Conservation (phyloP, 37 sponge, comb jelly and placozoan genomes). For the Geodia barretti region DNA sequence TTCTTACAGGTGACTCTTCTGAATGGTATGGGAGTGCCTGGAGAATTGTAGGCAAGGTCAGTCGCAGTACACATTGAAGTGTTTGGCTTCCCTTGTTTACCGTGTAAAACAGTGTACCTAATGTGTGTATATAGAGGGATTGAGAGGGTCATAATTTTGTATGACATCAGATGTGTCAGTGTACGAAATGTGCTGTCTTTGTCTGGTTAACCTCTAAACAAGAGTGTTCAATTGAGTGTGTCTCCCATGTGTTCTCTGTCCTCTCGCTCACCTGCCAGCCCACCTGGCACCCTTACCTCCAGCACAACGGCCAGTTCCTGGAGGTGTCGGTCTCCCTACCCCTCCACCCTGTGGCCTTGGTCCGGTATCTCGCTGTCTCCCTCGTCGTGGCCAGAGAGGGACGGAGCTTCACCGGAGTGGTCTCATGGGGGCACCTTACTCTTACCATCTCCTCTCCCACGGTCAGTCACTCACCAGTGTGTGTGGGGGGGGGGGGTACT, state of each 20-base stretch:
- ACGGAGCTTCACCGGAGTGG: conserved; percentile 53
- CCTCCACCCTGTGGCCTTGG: conserved; percentile 93
- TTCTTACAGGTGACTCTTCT: conserved; percentile 86
- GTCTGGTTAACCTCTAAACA: no score
- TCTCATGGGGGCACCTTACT: conserved; percentile 74
- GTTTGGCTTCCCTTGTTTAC: conserved; percentile 35
- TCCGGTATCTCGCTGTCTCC: conserved; percentile 88
- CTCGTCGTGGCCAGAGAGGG: conserved; percentile 76
- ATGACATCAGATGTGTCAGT: no score
- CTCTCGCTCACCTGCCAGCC: no score
- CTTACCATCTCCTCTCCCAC: conserved; percentile 70
- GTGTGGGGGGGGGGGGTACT: no score
- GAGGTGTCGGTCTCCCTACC: conserved; percentile 90
- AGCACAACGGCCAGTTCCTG: conserved; percentile 66
- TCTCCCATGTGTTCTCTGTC: not conserved
- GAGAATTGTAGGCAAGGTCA: conserved; percentile 69
- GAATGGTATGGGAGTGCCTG: conserved; percentile 98
- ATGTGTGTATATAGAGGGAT: not conserved
- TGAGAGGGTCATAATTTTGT: no score
- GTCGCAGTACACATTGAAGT: not conserved
- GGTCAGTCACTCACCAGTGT: no score
- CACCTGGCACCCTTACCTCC: conserved; percentile 83
- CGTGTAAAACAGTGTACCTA: no score
- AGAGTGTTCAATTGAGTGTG: no score
- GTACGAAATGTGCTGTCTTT: no score